Evolutionary conservation across 2,888 invertebrate genomes (phyloP).

Genomic region (Meghimatium bilineatum): DNA sequence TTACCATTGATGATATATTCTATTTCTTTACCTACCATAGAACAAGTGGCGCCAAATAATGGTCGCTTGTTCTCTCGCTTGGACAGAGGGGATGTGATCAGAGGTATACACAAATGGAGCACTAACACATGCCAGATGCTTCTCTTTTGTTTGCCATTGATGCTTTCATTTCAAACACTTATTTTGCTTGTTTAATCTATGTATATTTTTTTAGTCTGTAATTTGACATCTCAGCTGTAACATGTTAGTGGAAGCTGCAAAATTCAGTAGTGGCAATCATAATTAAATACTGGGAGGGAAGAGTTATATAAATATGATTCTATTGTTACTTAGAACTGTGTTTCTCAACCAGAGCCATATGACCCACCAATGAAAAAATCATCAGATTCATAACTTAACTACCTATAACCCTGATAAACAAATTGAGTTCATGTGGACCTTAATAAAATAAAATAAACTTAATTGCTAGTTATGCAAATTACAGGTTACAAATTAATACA

Average conservation of each 20-base stretch:
- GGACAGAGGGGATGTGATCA: slow-evolving; percentile 55
- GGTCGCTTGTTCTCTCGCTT: slow-evolving; percentile 51
- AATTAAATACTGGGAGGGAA: no score
- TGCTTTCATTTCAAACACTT: slow-evolving; percentile 10
- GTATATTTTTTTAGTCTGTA: neutral
- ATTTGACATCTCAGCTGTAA: slow-evolving; percentile 27
- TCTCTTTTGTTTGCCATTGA: neutral
- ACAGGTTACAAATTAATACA: no score
- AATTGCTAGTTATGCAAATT: no score
- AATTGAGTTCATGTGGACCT: no score
- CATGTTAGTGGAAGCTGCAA: neutral
- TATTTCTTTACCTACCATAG: slow-evolving; percentile 41
- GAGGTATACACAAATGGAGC: slow-evolving; percentile 50
- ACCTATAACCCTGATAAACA: no score
- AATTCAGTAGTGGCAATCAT: no score
- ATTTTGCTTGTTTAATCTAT: neutral
- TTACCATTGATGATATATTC: slow-evolving; percentile 12
- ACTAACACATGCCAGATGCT: neutral
- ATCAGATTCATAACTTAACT: no score
- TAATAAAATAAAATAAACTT: no score
- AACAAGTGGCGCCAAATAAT: slow-evolving; percentile 50
- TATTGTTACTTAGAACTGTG: no score
- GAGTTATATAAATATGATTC: no score
- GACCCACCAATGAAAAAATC: no score
- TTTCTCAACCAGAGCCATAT: no score